Evolutionary conservation across 2,888 invertebrate genomes (phyloP).

Genomic region (Dimorphilus gyrociliatus): DNA sequence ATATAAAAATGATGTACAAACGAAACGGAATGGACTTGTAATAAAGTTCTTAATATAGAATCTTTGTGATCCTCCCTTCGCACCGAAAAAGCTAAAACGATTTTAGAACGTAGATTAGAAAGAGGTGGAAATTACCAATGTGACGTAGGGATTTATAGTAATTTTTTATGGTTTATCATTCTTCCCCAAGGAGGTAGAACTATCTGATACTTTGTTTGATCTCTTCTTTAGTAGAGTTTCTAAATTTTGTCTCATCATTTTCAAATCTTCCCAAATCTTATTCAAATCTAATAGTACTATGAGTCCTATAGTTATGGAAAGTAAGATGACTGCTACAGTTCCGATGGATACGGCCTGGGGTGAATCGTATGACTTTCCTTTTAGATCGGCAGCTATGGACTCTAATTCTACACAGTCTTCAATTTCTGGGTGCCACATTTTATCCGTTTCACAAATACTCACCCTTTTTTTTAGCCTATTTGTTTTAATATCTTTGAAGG

Average conservation of each 20-base stretch:
- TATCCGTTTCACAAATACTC: slow-evolving; percentile 7
- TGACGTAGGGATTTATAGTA: too few species aligned
- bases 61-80: too few species aligned
- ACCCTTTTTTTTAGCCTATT: background rate
- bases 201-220: too few species aligned
- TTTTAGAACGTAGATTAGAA: too few species aligned
- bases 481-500: slow-evolving; percentile 5
- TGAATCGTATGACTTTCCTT: slow-evolving; percentile 9
- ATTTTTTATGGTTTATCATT: too few species aligned
- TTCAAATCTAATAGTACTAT: slow-evolving; percentile 10
- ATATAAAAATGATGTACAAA: too few species aligned
- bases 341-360: slow-evolving; percentile 8
- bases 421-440: slow-evolving; percentile 10
- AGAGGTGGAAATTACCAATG: too few species aligned
- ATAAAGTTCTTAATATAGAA: too few species aligned
- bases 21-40: too few species aligned
- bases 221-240: too few species aligned
- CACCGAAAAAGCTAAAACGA: too few species aligned
- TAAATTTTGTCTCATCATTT: slow-evolving; percentile 8
- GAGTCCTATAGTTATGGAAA: slow-evolving; percentile 6
- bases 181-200: too few species aligned
- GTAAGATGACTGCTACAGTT: slow-evolving; percentile 8
- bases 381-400: slow-evolving; percentile 8
- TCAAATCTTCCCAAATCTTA: slow-evolving; percentile 10
- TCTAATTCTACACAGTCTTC: slow-evolving; percentile 8